Base-by-base conservation (phyloP, 64 coral and sea anemone species). In the Stylophora pistillata region DNA sequence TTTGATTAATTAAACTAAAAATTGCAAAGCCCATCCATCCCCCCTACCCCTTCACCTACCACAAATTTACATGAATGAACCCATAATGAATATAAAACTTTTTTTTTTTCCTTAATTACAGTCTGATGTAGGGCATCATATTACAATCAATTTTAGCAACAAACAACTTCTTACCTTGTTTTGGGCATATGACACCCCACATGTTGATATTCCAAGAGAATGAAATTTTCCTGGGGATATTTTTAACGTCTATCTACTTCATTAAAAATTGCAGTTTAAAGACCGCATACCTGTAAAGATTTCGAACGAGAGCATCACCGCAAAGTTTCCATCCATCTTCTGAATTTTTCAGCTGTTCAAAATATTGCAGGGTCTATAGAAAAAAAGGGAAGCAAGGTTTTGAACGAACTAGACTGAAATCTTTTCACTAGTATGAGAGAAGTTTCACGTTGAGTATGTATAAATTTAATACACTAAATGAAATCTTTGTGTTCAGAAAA, bases 271-370 rank as follows among this genome's bases (percentile, higher is more conserved):
- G 14, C 15, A 12, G 1, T 71, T 78, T 78, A 73, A 55, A 87
- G 53, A 20, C 47, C 5, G 77, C 52, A 58, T 81, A 98, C 96
- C 96, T 87, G 77, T 91, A 88, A 33, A 88, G 33, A 21, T 91
- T 94, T 82, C 70, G 89, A 9, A 92, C 82, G 14, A 98, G 70
- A 30, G 93, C 96, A 73, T 98, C 81, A 10, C 96, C 96, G 78
- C 96, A 98, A 65, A 95, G 63, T 81, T 95, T 98, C 96, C 96
- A 98, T 76, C 96, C 96, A 10, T 98, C 90, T 1, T 86, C 74
- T 52, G 89, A 87, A 71, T 92, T 88, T 89, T 98, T 98, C 70
- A 98, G 85, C 76, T 98, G 86, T 65, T 98, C 96, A 85, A 98
- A 95, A 69, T 98, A 98, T 21, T 92, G 89, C 72, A 95, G 72